These are phyloP conservation scores for Nomada goodeniana DNA, from an alignment of 2,888 invertebrate genomes.

Conservation along the genomic window DNA sequence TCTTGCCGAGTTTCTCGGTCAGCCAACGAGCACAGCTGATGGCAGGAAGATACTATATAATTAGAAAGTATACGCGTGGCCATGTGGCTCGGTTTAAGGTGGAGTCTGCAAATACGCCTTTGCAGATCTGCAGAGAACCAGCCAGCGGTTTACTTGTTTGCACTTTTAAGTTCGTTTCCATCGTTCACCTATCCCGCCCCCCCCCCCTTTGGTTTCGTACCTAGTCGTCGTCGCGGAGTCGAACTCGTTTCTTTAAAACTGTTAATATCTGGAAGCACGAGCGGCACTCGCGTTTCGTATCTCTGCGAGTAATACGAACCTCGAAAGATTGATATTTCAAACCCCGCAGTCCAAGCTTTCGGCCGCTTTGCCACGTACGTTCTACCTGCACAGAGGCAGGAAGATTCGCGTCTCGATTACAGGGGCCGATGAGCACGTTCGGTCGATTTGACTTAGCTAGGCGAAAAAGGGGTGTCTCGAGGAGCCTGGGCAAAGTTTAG, in stretches of 20 bases:
- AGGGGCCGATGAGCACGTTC: constrained; percentile 68
- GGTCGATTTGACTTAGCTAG: constrained; percentile 68
- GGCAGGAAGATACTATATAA: constrained; percentile 66
- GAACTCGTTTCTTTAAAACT: background rate
- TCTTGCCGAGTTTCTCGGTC: constrained; percentile 58
- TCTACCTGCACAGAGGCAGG: constrained; percentile 44
- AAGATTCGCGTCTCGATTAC: constrained; percentile 69
- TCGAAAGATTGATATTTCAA: constrained; percentile 19
- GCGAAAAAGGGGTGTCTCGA: constrained; percentile 71
- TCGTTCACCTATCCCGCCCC: constrained; percentile 28
- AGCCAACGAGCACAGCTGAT: constrained; percentile 63
- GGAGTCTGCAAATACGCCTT: constrained; percentile 64
- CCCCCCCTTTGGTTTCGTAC: background rate
- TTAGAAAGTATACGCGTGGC: constrained; percentile 67
- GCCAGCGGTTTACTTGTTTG: constrained; percentile 55
- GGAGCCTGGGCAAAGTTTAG: constrained; percentile 54
- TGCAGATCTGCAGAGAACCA: constrained; percentile 37
- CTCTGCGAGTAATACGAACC: background rate
- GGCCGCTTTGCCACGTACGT: constrained; percentile 4
- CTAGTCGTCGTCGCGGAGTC: background rate
- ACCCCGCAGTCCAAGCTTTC: constrained; percentile 8
- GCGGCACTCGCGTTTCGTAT: background rate
- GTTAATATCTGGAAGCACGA: background rate
- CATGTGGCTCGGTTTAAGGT: constrained; percentile 64
- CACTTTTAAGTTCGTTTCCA: constrained; percentile 42